Evolutionary conservation across 2,888 invertebrate genomes (phyloP).

Genomic region (Orchesellides sinensis): DNA sequence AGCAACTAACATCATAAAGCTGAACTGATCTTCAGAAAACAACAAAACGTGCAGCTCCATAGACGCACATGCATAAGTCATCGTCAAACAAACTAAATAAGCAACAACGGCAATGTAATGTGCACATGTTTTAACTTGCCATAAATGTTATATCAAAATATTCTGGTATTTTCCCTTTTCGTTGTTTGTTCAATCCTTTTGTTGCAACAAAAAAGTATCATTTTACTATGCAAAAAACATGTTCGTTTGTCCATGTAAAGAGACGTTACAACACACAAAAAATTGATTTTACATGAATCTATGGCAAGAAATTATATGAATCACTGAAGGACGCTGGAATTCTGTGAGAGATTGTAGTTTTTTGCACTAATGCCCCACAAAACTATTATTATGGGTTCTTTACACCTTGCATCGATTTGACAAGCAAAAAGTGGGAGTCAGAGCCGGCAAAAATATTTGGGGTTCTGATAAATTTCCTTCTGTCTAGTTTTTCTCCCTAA

Average conservation of each 20-base stretch:
- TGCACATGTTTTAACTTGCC: too few relatives aligned
- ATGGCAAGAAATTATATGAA: neutral
- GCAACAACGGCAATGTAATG: neutral
- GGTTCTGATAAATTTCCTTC: too few relatives aligned
- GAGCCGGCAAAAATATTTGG: too few relatives aligned
- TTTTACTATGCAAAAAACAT: neutral
- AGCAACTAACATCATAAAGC: too few relatives aligned
- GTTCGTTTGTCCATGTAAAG: neutral
- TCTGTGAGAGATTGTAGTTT: neutral
- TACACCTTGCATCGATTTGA: neutral
- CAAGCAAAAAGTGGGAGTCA: neutral
- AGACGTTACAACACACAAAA: neutral
- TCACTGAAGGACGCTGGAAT: neutral
- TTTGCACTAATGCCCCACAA: neutral
- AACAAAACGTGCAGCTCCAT: neutral
- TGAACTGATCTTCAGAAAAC: neutral
- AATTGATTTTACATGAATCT: neutral
- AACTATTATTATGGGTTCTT: neutral
- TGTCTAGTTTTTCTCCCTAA: too few relatives aligned
- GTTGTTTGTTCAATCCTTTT: conserved; percentile 16
- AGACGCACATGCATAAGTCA: neutral
- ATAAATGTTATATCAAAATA: too few relatives aligned
- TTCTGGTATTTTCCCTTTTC: too few relatives aligned
- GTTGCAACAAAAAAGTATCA: neutral
- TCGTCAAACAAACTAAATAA: too few relatives aligned